phyloP scores from a whole-genome alignment of 2,797 vertebrate species.

The Falco novaeseelandiae region DNA sequence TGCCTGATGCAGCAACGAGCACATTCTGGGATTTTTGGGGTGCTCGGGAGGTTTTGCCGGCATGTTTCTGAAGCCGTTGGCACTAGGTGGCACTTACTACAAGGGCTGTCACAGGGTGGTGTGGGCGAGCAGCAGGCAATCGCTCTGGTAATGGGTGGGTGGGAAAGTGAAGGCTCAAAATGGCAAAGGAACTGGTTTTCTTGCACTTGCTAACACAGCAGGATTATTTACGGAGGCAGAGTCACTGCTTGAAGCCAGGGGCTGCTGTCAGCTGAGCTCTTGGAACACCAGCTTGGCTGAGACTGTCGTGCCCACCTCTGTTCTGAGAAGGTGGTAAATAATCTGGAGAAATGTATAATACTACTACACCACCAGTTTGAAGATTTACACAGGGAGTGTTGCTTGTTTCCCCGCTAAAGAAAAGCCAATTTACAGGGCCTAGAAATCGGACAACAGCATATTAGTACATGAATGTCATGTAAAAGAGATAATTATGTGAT shows the following conservation, averaged over 20 bases:
- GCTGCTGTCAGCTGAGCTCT: not conserved
- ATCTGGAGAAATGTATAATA: not conserved
- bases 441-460: not conserved
- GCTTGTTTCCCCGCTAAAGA: not conserved
- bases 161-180: not conserved
- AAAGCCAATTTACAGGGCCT: not conserved
- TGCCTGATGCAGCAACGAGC: not conserved
- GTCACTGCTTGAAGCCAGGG: not conserved
- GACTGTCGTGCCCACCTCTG: not conserved
- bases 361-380: not conserved
- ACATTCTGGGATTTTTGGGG: accelerated
- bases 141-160: not conserved
- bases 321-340: not conserved
- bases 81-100: constrained; percentile 16
- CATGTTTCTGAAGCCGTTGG: not conserved
- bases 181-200: not conserved
- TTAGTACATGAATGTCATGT: not conserved
- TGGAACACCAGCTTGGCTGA: not conserved
- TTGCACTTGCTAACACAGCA: not conserved
- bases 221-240: not conserved
- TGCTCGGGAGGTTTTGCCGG: not conserved
- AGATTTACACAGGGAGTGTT: not conserved
- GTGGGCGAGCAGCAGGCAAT: not conserved
- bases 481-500: not conserved
- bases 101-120: not conserved